Percentiles rank a stretch among this genome's conserved stretches.
Conservation (phyloP, 64 coral and sea anemone species). For the Montipora sp. region DNA sequence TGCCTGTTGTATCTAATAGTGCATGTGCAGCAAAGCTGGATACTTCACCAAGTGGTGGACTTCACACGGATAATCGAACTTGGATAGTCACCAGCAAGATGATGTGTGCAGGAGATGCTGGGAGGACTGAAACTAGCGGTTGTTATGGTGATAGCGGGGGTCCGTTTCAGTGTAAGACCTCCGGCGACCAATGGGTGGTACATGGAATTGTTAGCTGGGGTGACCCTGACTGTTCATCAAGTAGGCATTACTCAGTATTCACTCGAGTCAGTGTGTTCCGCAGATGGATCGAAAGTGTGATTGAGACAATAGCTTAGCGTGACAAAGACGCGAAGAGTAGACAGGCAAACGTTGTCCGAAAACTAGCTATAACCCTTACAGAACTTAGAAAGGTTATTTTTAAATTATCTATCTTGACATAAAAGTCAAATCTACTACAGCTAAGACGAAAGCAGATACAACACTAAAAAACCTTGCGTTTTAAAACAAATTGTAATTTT, state of each 20-base stretch:
- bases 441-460: too few species aligned
- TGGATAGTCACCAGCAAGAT: slow-evolving; percentile 64
- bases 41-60: slow-evolving; percentile 18
- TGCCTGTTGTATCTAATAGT: slow-evolving; percentile 69
- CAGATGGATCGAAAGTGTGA: slow-evolving; percentile 48
- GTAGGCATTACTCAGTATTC: slow-evolving; percentile 85
- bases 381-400: too few species aligned
- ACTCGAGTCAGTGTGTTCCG: slow-evolving; percentile 71
- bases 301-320: neutral
- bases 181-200: slow-evolving; percentile 69
- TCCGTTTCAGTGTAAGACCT: slow-evolving; percentile 58
- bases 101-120: slow-evolving; percentile 79
- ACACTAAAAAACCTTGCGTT: too few species aligned
- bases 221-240: slow-evolving; percentile 81
- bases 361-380: too few species aligned
- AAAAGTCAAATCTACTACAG: too few species aligned
- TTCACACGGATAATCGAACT: slow-evolving; percentile 42
- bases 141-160: slow-evolving; percentile 86
- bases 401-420: too few species aligned
- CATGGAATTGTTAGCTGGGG: slow-evolving; percentile 87
- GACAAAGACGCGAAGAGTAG: neutral
- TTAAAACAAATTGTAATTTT: too few species aligned
- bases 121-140: slow-evolving; percentile 53
- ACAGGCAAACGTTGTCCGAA: too few species aligned
- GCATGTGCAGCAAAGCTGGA: slow-evolving; percentile 45